Evolutionary conservation across 2,888 invertebrate species (phyloP).

Genomic region (Papilio demoleus): DNA sequence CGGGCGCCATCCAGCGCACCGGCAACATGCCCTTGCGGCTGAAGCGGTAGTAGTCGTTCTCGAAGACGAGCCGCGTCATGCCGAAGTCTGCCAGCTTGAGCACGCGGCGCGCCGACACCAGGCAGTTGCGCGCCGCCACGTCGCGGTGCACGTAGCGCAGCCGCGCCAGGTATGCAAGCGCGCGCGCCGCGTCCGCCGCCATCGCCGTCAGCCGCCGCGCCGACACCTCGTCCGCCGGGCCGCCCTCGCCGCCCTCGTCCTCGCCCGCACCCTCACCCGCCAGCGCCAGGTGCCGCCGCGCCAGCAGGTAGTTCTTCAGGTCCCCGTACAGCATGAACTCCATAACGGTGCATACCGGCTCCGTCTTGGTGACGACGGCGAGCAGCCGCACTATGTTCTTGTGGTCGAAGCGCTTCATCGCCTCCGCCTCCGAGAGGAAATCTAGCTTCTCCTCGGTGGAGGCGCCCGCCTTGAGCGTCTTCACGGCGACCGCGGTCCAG

Average conservation of each 20-base stretch:
- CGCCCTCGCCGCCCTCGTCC: constrained; percentile 84
- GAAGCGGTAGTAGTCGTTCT: constrained; percentile 95
- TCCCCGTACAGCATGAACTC: constrained; percentile 97
- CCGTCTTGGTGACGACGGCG: constrained; percentile 93
- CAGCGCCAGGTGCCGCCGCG: constrained; percentile 91
- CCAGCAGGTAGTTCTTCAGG: constrained; percentile 93
- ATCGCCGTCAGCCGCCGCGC: constrained; percentile 91
- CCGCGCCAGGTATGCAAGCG: constrained; percentile 92
- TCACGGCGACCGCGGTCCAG: constrained; percentile 94
- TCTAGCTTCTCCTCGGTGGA: constrained; percentile 94
- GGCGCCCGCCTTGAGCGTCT: constrained; percentile 93
- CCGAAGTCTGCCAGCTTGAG: constrained; percentile 95
- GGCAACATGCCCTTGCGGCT: constrained; percentile 94
- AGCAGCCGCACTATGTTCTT: constrained; percentile 93
- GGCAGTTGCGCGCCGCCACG: constrained; percentile 90
- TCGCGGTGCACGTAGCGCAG: constrained; percentile 95
- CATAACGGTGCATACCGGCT: constrained; percentile 96
- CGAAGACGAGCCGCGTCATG: constrained; percentile 94
- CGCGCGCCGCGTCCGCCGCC: constrained; percentile 94
- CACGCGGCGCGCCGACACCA: constrained; percentile 88
- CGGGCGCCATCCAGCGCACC: constrained; percentile 97
- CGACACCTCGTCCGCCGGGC: constrained; percentile 89
- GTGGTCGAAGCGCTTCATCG: constrained; percentile 97
- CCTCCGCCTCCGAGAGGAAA: constrained; percentile 95
- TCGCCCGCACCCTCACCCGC: constrained; percentile 85